A percentile compares a stretch with the other conserved stretches of the same genome.
phyloP scores from a whole-genome alignment of 2,113 vertebrate genomes.

The Amphiprion percula region DNA sequence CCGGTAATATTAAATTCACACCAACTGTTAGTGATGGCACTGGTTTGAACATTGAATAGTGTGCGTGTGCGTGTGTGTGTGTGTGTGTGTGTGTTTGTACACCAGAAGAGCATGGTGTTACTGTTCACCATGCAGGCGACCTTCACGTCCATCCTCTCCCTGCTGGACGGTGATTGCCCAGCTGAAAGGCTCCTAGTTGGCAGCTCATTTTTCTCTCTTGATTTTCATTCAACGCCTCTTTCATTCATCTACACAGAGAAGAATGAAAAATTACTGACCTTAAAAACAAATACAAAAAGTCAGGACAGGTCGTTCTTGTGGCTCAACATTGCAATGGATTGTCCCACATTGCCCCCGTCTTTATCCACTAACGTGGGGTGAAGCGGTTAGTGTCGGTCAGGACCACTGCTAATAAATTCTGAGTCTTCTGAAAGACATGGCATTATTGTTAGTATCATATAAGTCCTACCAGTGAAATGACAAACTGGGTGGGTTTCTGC shows the following conservation, averaged over 20 bases:
- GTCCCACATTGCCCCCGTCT: background rate
- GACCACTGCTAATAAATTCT: background rate
- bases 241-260: slow-evolving; percentile 9
- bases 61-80: background rate
- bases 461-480: too few species aligned
- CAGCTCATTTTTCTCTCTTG: slow-evolving; percentile 61
- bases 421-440: background rate
- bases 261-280: slow-evolving; percentile 36
- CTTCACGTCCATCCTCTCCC: slow-evolving; percentile 46
- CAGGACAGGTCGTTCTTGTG: slow-evolving; percentile 17
- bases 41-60: background rate
- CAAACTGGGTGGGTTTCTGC: too few species aligned
- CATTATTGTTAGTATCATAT: too few species aligned
- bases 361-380: background rate
- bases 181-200: slow-evolving; percentile 36
- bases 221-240: slow-evolving; percentile 29
- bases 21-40: background rate
- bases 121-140: slow-evolving; percentile 35
- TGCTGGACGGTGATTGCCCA: slow-evolving; percentile 49
- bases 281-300: slow-evolving; percentile 12
- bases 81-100: background rate
- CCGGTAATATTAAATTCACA: background rate
- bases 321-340: background rate
- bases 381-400: background rate
- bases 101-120: background rate